These are phyloP conservation scores for Probosciger aterrimus DNA, from an alignment of 2,113 vertebrate species.

Conservation along the genomic window DNA sequence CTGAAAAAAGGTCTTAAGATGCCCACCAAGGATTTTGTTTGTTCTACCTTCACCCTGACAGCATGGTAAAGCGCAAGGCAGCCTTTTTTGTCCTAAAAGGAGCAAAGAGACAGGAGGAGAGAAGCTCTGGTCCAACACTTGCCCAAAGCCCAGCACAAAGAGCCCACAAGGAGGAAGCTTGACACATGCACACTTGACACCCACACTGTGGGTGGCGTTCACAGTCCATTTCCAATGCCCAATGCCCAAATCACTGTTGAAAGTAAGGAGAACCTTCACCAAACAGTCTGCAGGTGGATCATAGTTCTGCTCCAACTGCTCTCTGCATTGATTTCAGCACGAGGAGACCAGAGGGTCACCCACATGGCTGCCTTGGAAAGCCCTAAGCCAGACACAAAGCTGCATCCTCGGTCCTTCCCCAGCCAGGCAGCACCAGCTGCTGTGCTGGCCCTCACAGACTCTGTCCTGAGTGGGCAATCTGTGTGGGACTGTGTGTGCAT, in stretches of 20 bases:
- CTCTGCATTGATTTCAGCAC: background rate
- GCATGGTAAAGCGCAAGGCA: background rate
- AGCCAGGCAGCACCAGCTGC: background rate
- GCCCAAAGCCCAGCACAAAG: background rate
- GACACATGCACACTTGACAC: fast-evolving
- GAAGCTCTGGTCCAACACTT: fast-evolving
- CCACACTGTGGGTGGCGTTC: background rate
- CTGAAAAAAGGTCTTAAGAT: background rate
- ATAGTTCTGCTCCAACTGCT: background rate
- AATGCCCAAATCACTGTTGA: fast-evolving
- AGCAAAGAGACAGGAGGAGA: background rate
- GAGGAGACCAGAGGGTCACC: background rate
- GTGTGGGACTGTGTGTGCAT: background rate
- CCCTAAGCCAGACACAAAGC: background rate
- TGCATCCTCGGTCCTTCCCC: background rate
- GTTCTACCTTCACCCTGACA: background rate
- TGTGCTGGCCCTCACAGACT: background rate
- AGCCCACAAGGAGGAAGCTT: fast-evolving
- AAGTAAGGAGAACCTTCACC: background rate
- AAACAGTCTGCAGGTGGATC: background rate
- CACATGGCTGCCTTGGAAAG: background rate
- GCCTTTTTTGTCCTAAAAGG: background rate
- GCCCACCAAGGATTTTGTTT: background rate
- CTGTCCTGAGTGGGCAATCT: background rate
- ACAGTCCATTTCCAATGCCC: fast-evolving